Evolutionary conservation across 2,888 invertebrate genomes (phyloP).

Genomic region (Dynastes grantii): DNA sequence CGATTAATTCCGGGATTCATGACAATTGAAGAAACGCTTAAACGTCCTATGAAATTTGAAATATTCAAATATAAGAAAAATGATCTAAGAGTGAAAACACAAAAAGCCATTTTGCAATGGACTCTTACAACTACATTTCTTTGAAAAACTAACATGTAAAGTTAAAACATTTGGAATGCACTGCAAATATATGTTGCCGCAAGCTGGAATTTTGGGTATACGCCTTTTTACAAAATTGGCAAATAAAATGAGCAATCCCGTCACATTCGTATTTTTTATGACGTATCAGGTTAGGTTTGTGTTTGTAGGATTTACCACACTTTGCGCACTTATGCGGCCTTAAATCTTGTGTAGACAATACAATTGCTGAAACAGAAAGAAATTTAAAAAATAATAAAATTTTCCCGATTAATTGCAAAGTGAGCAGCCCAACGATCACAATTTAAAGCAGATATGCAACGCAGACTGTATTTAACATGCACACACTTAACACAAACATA

Average conservation of each 20-base stretch:
- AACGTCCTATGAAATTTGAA: too few species aligned
- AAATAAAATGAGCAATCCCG: conserved; percentile 65
- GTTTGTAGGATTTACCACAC: conserved; percentile 62
- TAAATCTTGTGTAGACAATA: conserved; percentile 20
- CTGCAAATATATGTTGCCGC: conserved; percentile 56
- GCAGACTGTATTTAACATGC: conserved; percentile 21
- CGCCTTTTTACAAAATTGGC: conserved; percentile 64
- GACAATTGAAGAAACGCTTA: too few species aligned
- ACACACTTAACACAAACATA: conserved; percentile 59
- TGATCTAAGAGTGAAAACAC: too few species aligned
- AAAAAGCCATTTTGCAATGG: too few species aligned
- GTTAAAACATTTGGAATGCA: conserved; percentile 36
- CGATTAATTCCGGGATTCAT: too few species aligned
- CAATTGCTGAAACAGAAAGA: conserved; percentile 47
- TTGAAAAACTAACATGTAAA: conserved; percentile 6
- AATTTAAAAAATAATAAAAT: conserved; percentile 9
- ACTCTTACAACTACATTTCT: too few species aligned
- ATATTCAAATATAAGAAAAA: too few species aligned
- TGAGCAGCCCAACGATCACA: conserved; percentile 15
- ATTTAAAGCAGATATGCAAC: conserved; percentile 9
- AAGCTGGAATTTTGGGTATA: conserved; percentile 63
- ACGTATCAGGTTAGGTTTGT: conserved; percentile 65
- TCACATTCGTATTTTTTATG: conserved; percentile 69
- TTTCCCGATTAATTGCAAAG: background rate
- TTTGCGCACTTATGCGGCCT: conserved; percentile 52